Conservation (phyloP, 1,140 invertebrate species). For the Drosophila fuyamai region DNA sequence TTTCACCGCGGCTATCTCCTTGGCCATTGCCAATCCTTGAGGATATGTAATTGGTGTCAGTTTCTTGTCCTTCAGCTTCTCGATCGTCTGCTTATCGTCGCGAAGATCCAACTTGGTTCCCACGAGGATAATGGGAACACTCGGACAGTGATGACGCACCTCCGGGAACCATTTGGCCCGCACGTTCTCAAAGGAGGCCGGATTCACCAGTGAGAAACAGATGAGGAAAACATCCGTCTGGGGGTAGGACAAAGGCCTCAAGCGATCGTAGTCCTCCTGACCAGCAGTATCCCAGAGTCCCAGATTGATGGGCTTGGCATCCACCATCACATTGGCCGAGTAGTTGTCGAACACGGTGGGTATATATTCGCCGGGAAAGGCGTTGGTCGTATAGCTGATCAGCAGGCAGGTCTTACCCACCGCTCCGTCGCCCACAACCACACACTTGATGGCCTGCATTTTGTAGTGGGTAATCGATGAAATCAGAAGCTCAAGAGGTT, state of each 20-base stretch:
- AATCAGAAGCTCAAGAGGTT: background rate
- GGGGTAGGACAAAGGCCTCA: constrained; percentile 97
- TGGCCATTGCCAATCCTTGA: constrained; percentile 98
- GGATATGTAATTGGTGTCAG: constrained; percentile 98
- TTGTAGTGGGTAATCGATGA: constrained; percentile 34
- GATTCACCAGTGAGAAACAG: constrained; percentile 99
- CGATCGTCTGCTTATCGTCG: constrained; percentile 98
- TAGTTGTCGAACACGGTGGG: constrained; percentile 99
- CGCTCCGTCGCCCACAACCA: constrained; percentile 97
- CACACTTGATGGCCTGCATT: constrained; percentile 98
- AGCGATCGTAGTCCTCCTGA: constrained; percentile 97
- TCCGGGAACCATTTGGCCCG: constrained; percentile 98
- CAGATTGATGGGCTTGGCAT: constrained; percentile 98
- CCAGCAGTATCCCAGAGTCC: constrained; percentile 97
- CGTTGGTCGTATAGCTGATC: constrained; percentile 98
- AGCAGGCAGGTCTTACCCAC: constrained; percentile 98
- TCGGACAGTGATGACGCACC: constrained; percentile 95
- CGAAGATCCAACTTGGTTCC: constrained; percentile 97
- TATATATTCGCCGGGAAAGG: constrained; percentile 98
- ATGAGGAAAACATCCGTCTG: constrained; percentile 99
- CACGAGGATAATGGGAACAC: constrained; percentile 95
- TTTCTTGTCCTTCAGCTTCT: constrained; percentile 98
- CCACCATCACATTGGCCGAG: constrained; percentile 99
- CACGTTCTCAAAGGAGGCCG: constrained; percentile 99
- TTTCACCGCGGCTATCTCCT: constrained; percentile 99